Evolutionary conservation across 2,888 invertebrate genomes (phyloP).

Genomic region (Homarus gammarus): DNA sequence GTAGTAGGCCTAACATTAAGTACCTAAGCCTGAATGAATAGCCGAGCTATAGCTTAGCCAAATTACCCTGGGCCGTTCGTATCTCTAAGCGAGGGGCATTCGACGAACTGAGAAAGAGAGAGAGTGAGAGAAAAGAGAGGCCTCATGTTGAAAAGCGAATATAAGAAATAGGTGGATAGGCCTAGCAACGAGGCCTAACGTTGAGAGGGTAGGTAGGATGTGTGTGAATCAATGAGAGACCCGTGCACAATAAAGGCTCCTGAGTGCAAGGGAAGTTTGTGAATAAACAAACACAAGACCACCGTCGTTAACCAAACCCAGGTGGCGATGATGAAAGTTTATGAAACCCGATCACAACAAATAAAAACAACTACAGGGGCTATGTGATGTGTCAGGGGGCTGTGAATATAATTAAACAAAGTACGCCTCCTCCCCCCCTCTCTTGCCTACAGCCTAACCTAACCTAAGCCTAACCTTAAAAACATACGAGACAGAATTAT

Average conservation of each 20-base stretch:
- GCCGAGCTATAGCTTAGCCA: not conserved
- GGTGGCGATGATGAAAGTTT: not conserved
- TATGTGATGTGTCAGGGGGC: not conserved
- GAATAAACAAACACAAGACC: not conserved
- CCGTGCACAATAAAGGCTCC: constrained; percentile 1
- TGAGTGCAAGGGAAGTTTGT: constrained; percentile 13
- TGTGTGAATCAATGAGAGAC: not conserved
- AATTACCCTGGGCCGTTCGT: not conserved
- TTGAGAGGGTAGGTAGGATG: not conserved
- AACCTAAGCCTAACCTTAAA: constrained; percentile 18
- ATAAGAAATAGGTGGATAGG: constrained; percentile 13
- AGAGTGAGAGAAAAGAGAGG: constrained; percentile 19
- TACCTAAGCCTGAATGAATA: not conserved
- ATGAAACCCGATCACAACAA: not conserved
- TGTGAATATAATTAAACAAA: constrained; percentile 29
- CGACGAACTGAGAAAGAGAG: constrained; percentile 15
- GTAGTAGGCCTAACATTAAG: not conserved
- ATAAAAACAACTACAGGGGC: not conserved
- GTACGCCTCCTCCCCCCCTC: not conserved
- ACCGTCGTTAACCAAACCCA: not conserved
- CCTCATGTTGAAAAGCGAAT: constrained; percentile 28
- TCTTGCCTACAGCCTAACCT: not conserved
- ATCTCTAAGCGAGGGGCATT: not conserved
- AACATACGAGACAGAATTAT: not conserved
- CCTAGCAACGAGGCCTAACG: constrained; percentile 28